Evolutionary conservation across 2,888 invertebrate genomes (phyloP), one percentile per base, ranked within the genome.

Genomic region (Gari tellinella): DNA sequence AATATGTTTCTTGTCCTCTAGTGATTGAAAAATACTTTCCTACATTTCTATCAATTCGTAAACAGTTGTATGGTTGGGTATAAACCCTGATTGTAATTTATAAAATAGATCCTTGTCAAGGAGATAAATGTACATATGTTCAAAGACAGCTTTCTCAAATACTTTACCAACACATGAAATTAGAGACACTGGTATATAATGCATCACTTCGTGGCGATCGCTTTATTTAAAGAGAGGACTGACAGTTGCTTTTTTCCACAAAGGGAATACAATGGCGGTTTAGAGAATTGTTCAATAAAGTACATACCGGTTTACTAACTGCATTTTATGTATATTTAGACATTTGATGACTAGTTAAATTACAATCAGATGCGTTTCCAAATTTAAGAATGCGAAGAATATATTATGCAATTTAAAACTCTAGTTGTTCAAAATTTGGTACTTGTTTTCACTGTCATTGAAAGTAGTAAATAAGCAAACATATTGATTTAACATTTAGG

Each of bases 101-200:
- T 43, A 43, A 19, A 43, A 17, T 43, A 43, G 14, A 17, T 43
- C 43, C 4, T 43, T 43, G 43, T n/a, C 43, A 43, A 8, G 43
- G 5, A 43, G 43, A 43, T 17, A 43, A 19, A 8, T 43, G 14
- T 19, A 43, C 19, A 19, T 43, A 19, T 43, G 43, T 14, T 43
- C 14, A 43, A 43, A 43, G 17, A 43, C 4, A n/a, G 14, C 40
- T 40, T 14, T n/a, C 19, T 43, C 43, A n/a, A 43, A 17, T 17
- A 43, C 43, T 43, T 43, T 43, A 14, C 43, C 43, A 43, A 43
- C 43, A 43, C 43, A 43, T n/a, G 17, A 17, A 17, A 43, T 43
- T 43, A 43, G 19, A 17, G 43, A 43, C 19, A 43, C 43, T 43
- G 43, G 43, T 43, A n/a, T 43, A 43, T 43, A 43, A 19, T 43